A percentile compares a stretch with the other conserved stretches of the same genome.
phyloP scores from a whole-genome alignment of 2,888 invertebrate genomes.

The Perdita meconis region DNA sequence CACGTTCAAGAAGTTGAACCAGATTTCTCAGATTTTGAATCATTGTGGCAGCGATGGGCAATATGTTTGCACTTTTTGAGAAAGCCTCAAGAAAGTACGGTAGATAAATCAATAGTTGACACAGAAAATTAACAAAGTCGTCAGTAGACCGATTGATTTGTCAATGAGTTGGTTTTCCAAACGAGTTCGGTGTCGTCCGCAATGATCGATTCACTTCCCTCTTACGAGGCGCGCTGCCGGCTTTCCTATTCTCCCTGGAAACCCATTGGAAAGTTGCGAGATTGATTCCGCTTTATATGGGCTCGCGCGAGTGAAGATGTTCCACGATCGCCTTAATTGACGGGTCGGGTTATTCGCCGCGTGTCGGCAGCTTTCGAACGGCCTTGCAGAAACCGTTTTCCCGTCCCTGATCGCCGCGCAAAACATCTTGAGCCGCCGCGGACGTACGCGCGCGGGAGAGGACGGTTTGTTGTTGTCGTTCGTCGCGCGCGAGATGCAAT shows the following conservation, averaged over 20 bases:
- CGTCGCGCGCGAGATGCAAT: slow-evolving; percentile 11
- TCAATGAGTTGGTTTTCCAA: slow-evolving; percentile 8
- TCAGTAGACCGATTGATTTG: background rate
- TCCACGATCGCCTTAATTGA: slow-evolving; percentile 52
- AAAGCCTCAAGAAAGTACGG: too few relatives aligned
- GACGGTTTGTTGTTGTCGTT: slow-evolving; percentile 2
- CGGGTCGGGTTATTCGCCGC: slow-evolving; percentile 36
- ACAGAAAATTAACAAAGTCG: too few relatives aligned
- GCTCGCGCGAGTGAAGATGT: slow-evolving; percentile 63
- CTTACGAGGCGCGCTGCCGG: slow-evolving; percentile 65
- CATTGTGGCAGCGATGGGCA: too few relatives aligned
- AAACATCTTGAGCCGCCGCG: slow-evolving; percentile 29
- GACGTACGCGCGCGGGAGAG: background rate
- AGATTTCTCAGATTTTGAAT: too few relatives aligned
- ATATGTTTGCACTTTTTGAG: too few relatives aligned
- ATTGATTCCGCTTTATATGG: slow-evolving; percentile 55
- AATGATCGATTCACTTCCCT: slow-evolving; percentile 74
- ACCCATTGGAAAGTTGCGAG: slow-evolving; percentile 72
- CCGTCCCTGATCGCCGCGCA: slow-evolving; percentile 43
- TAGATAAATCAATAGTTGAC: too few relatives aligned
- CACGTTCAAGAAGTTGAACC: too few relatives aligned
- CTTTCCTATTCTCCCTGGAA: slow-evolving; percentile 72
- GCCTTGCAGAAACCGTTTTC: slow-evolving; percentile 62
- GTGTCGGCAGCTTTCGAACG: slow-evolving; percentile 59
- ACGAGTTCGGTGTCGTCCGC: slow-evolving; percentile 15